phyloP scores from a whole-genome alignment of 2,113 vertebrate genomes.

The Caloenas nicobarica region DNA sequence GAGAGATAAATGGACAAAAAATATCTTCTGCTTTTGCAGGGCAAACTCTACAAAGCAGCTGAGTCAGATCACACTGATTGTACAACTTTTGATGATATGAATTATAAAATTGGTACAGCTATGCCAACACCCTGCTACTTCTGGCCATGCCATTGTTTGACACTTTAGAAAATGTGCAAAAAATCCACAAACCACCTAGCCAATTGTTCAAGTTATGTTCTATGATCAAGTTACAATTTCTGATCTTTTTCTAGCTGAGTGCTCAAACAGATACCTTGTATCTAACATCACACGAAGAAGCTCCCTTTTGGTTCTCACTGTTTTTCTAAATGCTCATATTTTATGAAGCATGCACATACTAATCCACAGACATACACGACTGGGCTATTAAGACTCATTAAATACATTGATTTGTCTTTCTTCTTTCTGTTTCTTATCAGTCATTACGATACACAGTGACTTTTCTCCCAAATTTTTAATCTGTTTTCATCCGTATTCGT shows the following conservation, averaged over 20 bases:
- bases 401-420: slow-evolving; percentile 50
- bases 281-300: background rate
- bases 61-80: background rate
- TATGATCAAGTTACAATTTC: background rate
- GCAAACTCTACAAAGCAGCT: background rate
- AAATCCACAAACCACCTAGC: background rate
- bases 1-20: background rate
- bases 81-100: background rate
- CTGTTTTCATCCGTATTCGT: slow-evolving; percentile 39
- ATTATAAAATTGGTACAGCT: background rate
- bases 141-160: background rate
- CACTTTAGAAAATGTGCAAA: background rate
- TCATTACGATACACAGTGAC: slow-evolving; percentile 52
- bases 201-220: background rate
- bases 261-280: background rate
- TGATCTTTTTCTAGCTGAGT: background rate
- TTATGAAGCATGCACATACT: background rate
- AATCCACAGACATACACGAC: slow-evolving; percentile 14
- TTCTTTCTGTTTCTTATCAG: slow-evolving; percentile 61
- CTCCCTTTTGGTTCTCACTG: slow-evolving; percentile 5
- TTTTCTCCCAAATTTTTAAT: slow-evolving; percentile 40
- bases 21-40: background rate
- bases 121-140: background rate
- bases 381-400: slow-evolving; percentile 54
- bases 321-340: slow-evolving; percentile 38